Evolutionary conservation across 2,113 vertebrate species (phyloP).

Genomic region (Limnothrissa miodon): DNA sequence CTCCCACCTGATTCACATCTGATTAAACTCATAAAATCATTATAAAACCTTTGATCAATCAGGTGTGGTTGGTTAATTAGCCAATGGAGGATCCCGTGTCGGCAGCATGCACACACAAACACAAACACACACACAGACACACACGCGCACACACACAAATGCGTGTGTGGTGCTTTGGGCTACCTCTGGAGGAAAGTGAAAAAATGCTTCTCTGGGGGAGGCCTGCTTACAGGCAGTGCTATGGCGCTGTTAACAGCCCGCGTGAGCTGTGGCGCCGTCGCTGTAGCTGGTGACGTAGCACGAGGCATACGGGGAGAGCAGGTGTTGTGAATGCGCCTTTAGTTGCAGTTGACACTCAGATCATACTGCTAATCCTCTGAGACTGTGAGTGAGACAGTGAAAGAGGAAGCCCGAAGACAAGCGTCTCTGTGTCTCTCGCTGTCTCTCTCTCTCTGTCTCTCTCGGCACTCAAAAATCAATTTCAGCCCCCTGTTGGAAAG

Average conservation of each 20-base stretch:
- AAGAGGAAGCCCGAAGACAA: background rate
- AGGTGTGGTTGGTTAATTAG: constrained; percentile 3
- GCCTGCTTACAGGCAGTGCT: background rate
- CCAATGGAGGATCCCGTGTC: background rate
- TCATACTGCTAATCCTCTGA: background rate
- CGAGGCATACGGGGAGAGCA: background rate
- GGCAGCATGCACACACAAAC: background rate
- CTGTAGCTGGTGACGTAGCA: background rate
- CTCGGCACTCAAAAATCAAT: background rate
- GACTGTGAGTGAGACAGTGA: background rate
- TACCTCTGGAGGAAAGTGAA: background rate
- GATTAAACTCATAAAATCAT: background rate
- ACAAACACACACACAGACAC: background rate
- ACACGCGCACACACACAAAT: background rate
- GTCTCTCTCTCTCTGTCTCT: background rate
- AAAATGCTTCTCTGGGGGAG: background rate
- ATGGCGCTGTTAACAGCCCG: background rate
- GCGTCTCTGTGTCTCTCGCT: background rate
- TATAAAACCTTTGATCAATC: constrained; percentile 11
- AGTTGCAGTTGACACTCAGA: background rate
- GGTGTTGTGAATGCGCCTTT: background rate
- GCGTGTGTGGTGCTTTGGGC: no score
- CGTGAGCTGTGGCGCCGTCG: background rate
- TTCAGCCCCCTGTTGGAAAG: background rate
- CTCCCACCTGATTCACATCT: background rate